Evolutionary conservation across 2,113 vertebrate species (phyloP).

Genomic region (Phalacrocorax carbo): DNA sequence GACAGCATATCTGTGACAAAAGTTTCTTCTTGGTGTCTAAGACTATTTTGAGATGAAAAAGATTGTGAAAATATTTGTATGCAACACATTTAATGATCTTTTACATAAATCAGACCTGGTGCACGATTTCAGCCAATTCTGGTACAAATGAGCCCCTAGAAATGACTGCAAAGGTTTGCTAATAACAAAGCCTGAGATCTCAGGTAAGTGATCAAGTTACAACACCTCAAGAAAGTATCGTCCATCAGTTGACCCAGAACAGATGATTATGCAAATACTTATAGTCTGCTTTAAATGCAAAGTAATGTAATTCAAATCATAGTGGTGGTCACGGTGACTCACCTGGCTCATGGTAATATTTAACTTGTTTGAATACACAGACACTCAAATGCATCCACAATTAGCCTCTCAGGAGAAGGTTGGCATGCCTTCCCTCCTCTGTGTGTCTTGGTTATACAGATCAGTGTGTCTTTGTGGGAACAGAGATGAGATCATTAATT

Average conservation of each 20-base stretch:
- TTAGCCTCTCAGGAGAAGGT: neutral
- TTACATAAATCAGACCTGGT: neutral
- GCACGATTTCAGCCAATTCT: neutral
- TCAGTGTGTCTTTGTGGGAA: neutral
- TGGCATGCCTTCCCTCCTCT: neutral
- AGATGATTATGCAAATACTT: neutral
- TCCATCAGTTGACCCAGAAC: neutral
- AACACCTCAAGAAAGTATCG: neutral
- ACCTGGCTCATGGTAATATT: neutral
- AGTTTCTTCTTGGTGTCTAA: neutral
- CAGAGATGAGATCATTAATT: neutral
- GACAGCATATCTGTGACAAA: neutral
- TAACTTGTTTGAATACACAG: neutral
- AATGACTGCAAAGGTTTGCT: neutral
- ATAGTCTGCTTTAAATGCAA: neutral
- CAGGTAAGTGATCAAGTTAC: neutral
- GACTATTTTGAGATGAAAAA: neutral
- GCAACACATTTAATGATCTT: neutral
- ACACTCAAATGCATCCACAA: neutral
- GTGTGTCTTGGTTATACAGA: neutral
- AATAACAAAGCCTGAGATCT: neutral
- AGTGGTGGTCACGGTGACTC: neutral
- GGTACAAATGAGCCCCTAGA: neutral
- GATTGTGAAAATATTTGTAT: neutral
- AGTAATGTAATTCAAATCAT: neutral